A percentile compares a stretch with the other conserved stretches of the same genome.
Evolutionary conservation across 2,888 invertebrate genomes (phyloP).

Genomic region (Drosophila stalkeri): DNA sequence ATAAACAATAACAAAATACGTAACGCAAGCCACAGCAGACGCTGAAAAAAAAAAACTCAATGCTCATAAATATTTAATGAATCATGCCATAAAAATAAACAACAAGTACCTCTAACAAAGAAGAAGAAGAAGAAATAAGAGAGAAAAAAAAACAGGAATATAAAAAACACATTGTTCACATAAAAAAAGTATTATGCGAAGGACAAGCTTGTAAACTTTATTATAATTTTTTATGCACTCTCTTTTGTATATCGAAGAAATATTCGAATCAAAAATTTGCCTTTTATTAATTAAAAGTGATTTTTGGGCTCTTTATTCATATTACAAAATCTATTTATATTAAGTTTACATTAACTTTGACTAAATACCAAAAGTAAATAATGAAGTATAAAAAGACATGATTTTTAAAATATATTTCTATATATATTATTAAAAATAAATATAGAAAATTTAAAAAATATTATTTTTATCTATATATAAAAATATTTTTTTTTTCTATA

Average conservation of each 20-base stretch:
- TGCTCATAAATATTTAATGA: conserved; percentile 52
- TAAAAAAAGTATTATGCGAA: conserved; percentile 5
- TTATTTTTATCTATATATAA: no score
- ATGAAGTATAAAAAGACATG: no score
- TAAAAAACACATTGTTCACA: neutral
- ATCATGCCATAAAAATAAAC: conserved; percentile 44
- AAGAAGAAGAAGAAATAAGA: neutral
- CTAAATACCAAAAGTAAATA: no score
- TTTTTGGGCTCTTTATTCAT: neutral
- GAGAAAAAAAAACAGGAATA: neutral
- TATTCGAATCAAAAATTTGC: neutral
- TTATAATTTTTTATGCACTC: conserved; percentile 2
- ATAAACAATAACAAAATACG: conserved; percentile 27
- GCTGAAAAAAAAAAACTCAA: conserved; percentile 16
- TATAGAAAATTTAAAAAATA: no score
- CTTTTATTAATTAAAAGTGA: neutral
- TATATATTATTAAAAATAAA: no score
- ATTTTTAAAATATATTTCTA: no score
- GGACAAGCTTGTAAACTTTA: conserved; percentile 9
- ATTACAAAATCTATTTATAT: neutral
- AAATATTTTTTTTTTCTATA: no score
- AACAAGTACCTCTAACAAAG: conserved; percentile 20
- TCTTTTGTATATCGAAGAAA: neutral
- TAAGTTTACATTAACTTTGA: no score
- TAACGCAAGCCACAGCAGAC: conserved; percentile 26